Conservation (phyloP, 2,113 vertebrate species). For the Struthidea cinerea region DNA sequence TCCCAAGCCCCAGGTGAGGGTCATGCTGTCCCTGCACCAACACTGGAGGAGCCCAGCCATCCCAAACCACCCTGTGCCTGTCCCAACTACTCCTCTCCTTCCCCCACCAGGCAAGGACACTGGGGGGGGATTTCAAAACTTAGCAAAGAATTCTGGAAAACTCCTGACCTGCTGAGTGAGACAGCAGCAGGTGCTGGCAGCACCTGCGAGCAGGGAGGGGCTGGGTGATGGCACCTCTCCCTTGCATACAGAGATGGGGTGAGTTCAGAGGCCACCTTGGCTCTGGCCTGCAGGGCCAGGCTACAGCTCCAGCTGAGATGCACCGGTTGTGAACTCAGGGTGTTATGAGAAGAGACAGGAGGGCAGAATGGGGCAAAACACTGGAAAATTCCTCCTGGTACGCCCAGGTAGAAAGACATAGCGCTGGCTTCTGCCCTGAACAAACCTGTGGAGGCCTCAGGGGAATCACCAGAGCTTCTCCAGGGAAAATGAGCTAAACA, state of each 20-base stretch:
- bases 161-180: background rate
- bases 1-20: background rate
- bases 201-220: background rate
- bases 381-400: background rate
- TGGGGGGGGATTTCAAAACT: background rate
- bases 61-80: accelerated
- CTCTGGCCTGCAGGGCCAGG: background rate
- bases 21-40: background rate
- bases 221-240: background rate
- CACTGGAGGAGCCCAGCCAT: background rate
- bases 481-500: background rate
- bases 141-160: background rate
- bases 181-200: background rate
- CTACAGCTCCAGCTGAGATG: background rate
- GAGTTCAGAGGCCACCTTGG: background rate
- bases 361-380: background rate
- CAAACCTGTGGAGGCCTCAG: background rate
- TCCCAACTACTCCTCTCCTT: background rate
- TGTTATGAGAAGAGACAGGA: background rate
- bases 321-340: background rate
- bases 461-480: background rate
- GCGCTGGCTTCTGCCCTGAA: accelerated
- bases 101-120: background rate
- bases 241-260: background rate
- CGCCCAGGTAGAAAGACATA: accelerated